Evolutionary conservation across 2,797 vertebrate species (phyloP).

Genomic region (Oreochromis grahami): DNA sequence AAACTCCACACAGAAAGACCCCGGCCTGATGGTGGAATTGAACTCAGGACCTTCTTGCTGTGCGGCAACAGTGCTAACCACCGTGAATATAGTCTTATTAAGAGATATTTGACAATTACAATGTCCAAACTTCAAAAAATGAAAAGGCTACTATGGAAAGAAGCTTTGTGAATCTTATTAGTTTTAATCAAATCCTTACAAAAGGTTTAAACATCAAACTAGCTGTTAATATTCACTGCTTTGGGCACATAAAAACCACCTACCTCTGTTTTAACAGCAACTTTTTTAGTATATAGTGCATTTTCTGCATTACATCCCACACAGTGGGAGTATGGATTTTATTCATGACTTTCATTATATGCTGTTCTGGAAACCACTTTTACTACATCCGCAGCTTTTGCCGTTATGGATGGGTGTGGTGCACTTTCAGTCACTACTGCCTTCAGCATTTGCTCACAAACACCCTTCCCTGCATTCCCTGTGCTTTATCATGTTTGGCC

Average conservation of each 20-base stretch:
- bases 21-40: no score
- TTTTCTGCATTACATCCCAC: not conserved
- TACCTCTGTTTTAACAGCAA: not conserved
- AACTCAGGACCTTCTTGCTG: no score
- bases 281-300: not conserved
- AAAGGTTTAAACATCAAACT: not conserved
- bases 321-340: slow-evolving; percentile 20
- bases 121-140: not conserved
- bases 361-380: slow-evolving; percentile 20
- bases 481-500: slow-evolving; percentile 31
- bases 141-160: not conserved
- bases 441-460: slow-evolving; percentile 13
- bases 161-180: not conserved
- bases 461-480: not conserved
- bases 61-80: no score
- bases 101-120: not conserved
- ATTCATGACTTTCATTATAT: slow-evolving; percentile 62
- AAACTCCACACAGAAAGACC: no score
- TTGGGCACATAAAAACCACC: not conserved
- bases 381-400: slow-evolving; percentile 2
- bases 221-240: not conserved
- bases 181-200: not conserved
- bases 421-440: slow-evolving; percentile 15
- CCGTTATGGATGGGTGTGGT: slow-evolving; percentile 35
- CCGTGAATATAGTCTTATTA: not conserved